A percentile compares a stretch with the other conserved stretches of the same genome.
phyloP scores from a whole-genome alignment of 1,140 invertebrate species.

The Triops longicaudatus region DNA sequence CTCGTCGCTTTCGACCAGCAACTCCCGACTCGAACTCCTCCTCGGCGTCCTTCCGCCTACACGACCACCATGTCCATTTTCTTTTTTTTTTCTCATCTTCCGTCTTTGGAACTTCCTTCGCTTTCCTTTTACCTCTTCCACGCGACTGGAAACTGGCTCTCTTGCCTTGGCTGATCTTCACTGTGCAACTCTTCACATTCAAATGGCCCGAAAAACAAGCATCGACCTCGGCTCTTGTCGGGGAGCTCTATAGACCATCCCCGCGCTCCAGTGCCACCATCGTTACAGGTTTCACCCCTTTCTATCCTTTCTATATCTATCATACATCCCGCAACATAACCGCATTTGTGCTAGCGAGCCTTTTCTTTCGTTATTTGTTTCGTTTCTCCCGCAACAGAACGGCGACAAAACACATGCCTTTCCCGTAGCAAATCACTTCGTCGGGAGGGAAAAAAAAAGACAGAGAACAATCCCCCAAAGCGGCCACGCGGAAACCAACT shows the following conservation, averaged over 20 bases:
- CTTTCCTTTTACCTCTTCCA: neutral
- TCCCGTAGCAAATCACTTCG: neutral
- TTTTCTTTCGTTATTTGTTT: neutral
- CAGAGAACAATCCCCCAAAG: neutral
- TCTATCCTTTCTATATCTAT: neutral
- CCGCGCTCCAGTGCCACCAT: neutral
- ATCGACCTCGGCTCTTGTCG: neutral
- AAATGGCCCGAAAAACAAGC: slow-evolving; percentile 10
- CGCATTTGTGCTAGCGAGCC: neutral
- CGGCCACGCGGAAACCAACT: neutral
- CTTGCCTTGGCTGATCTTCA: neutral
- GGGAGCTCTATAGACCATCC: neutral
- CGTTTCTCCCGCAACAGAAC: neutral
- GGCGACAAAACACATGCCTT: neutral
- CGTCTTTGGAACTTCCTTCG: neutral
- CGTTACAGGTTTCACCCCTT: neutral
- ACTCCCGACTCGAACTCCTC: neutral
- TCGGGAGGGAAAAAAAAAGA: neutral
- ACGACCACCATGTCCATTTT: slow-evolving; percentile 2
- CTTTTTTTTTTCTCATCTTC: neutral
- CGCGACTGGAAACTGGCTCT: neutral
- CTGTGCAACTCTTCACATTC: slow-evolving; percentile 8
- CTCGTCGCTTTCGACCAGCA: neutral
- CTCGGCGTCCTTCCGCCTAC: neutral
- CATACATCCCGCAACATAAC: slow-evolving; percentile 11